These are phyloP conservation scores for Zygogramma bicolorata DNA, from an alignment of 2,888 invertebrate genomes.

Conservation along the genomic window DNA sequence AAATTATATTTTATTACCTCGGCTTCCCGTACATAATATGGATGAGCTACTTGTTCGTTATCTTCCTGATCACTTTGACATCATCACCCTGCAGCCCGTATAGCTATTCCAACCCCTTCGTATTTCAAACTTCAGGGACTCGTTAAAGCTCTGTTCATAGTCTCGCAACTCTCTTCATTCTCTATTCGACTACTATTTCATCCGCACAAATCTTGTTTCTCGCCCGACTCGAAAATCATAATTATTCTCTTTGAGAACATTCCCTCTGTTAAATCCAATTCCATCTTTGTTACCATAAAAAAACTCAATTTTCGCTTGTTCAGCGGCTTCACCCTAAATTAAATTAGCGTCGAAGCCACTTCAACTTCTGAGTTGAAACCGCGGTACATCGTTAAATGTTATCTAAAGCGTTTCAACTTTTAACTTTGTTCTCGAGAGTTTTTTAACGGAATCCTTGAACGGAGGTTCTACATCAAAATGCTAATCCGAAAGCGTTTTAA, in stretches of 20 bases:
- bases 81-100: too few relatives aligned
- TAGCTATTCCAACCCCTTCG: too few relatives aligned
- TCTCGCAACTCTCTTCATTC: background rate
- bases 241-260: background rate
- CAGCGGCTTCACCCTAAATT: conserved; percentile 16
- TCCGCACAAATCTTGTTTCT: background rate
- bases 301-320: conserved; percentile 27
- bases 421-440: conserved; percentile 20
- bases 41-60: too few relatives aligned
- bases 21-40: too few relatives aligned
- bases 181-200: background rate
- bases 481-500: conserved; percentile 16
- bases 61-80: too few relatives aligned
- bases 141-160: too few relatives aligned
- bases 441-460: conserved; percentile 2
- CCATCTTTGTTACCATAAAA: background rate
- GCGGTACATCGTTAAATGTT: conserved; percentile 26
- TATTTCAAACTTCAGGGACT: too few relatives aligned
- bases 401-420: conserved; percentile 28
- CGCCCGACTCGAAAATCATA: background rate
- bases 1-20: too few relatives aligned
- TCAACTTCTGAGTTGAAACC: background rate
- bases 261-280: conserved; percentile 4
- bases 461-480: conserved; percentile 14
- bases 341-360: conserved; percentile 24